phyloP scores from a whole-genome alignment of 2,888 invertebrate genomes.

The Agrotis puta region DNA sequence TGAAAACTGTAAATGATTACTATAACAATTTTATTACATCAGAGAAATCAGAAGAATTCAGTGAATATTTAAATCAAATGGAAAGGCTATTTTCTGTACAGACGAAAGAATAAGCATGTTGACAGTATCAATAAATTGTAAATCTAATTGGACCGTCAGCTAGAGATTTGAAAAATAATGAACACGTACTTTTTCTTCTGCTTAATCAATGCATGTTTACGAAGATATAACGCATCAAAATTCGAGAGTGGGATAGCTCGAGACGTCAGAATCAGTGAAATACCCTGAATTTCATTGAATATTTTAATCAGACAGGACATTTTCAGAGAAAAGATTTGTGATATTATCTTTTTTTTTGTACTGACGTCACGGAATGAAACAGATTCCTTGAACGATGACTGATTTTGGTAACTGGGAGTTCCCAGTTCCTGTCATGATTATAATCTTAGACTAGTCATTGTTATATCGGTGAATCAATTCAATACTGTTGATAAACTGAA shows the following conservation, averaged over 20 bases:
- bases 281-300: constrained; percentile 7
- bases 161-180: no score
- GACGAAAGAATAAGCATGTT: no score
- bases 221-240: no score
- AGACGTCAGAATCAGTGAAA: no score
- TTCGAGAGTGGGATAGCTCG: no score
- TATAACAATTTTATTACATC: neutral
- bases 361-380: constrained; percentile 24
- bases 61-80: no score
- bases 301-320: neutral
- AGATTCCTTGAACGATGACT: constrained; percentile 45
- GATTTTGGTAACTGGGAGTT: constrained; percentile 23
- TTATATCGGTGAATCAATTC: constrained; percentile 33
- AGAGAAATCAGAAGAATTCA: no score
- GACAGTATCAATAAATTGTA: no score
- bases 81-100: no score
- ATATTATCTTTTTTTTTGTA: neutral
- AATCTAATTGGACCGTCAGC: no score
- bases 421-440: constrained; percentile 21
- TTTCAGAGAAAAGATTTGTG: constrained; percentile 13
- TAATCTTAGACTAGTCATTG: constrained; percentile 25
- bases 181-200: no score
- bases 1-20: constrained; percentile 5
- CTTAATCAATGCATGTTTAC: no score
- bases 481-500: neutral